Evolutionary conservation across 1,140 invertebrate genomes (phyloP).

Genomic region (Pogonus chalceus): DNA sequence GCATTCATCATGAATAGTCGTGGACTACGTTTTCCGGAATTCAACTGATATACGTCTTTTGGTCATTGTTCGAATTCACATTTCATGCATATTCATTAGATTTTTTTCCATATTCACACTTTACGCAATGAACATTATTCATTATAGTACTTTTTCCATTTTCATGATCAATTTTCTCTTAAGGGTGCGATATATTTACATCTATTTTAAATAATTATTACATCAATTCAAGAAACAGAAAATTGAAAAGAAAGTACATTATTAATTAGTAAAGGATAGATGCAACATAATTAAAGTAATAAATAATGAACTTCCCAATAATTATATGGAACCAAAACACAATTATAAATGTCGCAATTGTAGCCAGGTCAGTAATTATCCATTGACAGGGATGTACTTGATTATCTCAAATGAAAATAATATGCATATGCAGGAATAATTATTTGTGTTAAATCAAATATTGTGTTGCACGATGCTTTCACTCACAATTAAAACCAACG

Average conservation of each 20-base stretch:
- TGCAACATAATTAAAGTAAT: too few species aligned
- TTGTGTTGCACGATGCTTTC: background rate
- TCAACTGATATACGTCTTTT: background rate
- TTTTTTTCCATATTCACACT: too few species aligned
- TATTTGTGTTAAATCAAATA: background rate
- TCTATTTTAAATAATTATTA: too few species aligned
- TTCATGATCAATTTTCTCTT: too few species aligned
- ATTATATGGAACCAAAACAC: background rate
- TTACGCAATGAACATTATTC: too few species aligned
- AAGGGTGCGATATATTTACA: too few species aligned
- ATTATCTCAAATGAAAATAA: background rate
- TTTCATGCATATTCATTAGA: background rate
- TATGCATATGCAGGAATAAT: background rate
- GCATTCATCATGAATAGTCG: background rate
- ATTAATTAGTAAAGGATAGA: too few species aligned
- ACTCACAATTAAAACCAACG: conserved; percentile 6
- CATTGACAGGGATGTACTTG: background rate
- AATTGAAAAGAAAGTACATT: too few species aligned
- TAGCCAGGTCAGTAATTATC: background rate
- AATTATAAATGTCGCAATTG: conserved; percentile 2
- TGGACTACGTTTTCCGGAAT: background rate
- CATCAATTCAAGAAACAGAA: too few species aligned
- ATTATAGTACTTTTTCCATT: too few species aligned
- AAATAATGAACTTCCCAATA: too few species aligned
- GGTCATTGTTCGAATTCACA: background rate